Evolutionary conservation across 1,140 invertebrate species (phyloP).

Genomic region (Apis florea): DNA sequence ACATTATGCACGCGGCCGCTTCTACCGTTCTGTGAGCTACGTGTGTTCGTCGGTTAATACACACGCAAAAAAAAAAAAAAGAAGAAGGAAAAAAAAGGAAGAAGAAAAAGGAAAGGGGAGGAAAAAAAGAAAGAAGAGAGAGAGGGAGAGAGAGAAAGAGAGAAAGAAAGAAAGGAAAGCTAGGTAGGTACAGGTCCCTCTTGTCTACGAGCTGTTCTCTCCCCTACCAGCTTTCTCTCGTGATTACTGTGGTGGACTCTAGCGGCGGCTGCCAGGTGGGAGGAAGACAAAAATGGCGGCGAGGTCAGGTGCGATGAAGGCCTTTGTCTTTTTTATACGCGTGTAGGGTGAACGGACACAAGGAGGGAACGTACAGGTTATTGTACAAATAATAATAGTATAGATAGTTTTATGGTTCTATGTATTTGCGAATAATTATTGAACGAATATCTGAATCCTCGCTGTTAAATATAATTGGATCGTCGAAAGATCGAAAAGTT

Average conservation of each 20-base stretch:
- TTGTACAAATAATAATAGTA: constrained; percentile 38
- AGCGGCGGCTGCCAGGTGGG: constrained; percentile 16
- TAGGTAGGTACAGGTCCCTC: constrained; percentile 37
- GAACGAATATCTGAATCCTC: not conserved
- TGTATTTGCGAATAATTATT: not conserved
- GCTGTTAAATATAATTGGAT: not conserved
- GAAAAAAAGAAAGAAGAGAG: not conserved
- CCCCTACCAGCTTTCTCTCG: constrained; percentile 39
- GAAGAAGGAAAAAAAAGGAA: not conserved
- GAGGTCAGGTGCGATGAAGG: constrained; percentile 57
- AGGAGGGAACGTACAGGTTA: constrained; percentile 2
- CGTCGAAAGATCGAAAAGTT: not conserved
- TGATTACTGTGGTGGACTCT: constrained; percentile 56
- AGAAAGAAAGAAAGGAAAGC: not conserved
- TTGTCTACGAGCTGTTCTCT: constrained; percentile 43
- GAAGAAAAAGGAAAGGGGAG: constrained; percentile 9
- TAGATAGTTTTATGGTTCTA: not conserved
- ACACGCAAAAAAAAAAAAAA: constrained; percentile 59
- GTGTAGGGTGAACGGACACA: constrained; percentile 18
- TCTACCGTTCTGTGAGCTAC: constrained; percentile 69
- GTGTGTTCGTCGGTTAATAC: constrained; percentile 64
- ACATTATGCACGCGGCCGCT: constrained; percentile 76
- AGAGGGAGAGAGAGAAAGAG: constrained; percentile 1
- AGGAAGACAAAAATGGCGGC: constrained; percentile 30
- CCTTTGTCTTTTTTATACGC: constrained; percentile 43